Evolutionary conservation across 2,888 invertebrate species (phyloP), one percentile per base, ranked within the genome.

Genomic region (Ormyrus labotus): DNA sequence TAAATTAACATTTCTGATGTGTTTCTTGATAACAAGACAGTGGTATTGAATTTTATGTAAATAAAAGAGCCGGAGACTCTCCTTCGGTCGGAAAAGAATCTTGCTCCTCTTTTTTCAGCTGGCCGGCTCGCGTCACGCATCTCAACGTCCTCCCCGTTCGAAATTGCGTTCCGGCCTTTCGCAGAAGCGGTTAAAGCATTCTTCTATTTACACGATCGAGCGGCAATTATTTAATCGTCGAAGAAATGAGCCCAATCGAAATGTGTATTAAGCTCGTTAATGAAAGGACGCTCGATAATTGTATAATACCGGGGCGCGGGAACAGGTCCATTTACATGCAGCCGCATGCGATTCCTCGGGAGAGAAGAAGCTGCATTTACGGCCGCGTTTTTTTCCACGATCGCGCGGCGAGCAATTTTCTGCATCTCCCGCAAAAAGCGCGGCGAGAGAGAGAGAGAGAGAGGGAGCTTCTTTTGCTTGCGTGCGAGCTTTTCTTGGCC

Each of bases 11-110:
- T 51, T 55, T 9, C 34, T 48, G 55, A 58, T 74, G 57, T 11
- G 11, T n/a, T 34, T 74, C 58, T 57, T 60, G 58, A 51, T 50
- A 58, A 34, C 7, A 10, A 55, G n/a, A 11, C 34, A 34, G 51
- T 50, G 5, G 34, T 19, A 67, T 74, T 65, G 11, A 58, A 65
- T 58, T 50, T 65, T 67, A 67, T 50, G 55, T 8, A 34, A 61
- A 55, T n/a, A 47, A n/a, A 51, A 4, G 50, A 61, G 10, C 19
- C 5, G 5, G 71, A 13, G 45, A 51, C 61, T 45, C 50, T 48
- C 48, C 50, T 34, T 19, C 45, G n/a, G 11, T 34, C 34, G 34
- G 34, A 34, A 34, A 34, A 50, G 47, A 58, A 50, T 67, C 53
- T 65, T 5, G 58, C 58, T 34, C 34, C 34, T 34, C 4, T 7